These are phyloP conservation scores for Spodoptera exigua DNA, from an alignment of 2,888 invertebrate species.

Conservation along the genomic window DNA sequence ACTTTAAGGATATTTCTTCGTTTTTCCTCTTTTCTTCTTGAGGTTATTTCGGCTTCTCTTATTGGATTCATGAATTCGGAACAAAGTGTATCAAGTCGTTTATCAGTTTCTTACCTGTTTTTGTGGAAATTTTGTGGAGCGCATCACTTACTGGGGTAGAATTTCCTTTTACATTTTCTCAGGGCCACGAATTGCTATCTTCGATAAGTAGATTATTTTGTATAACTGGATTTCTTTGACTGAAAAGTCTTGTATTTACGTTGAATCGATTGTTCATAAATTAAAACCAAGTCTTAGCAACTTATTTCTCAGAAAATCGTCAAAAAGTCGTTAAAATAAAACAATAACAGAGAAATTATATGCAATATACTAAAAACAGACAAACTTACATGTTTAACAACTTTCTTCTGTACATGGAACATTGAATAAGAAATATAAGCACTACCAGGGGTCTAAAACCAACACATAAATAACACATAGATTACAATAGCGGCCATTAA, in stretches of 20 bases:
- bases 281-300: too few species aligned
- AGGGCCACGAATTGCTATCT: not conserved
- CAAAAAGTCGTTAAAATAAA: constrained; percentile 21
- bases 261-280: too few species aligned
- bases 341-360: constrained; percentile 12
- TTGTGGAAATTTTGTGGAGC: constrained; percentile 39
- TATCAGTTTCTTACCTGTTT: constrained; percentile 56
- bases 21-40: constrained; percentile 55
- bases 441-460: constrained; percentile 54
- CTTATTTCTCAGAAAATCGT: too few species aligned
- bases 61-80: constrained; percentile 62
- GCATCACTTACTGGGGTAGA: constrained; percentile 31
- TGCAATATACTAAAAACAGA: constrained; percentile 32
- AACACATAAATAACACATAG: constrained; percentile 55
- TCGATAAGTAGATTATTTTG: not conserved
- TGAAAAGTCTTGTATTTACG: too few species aligned
- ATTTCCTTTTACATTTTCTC: constrained; percentile 26
- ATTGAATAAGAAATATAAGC: constrained; percentile 43
- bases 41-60: constrained; percentile 58
- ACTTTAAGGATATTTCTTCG: constrained; percentile 64
- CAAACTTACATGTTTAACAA: constrained; percentile 29
- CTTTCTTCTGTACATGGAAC: constrained; percentile 24
- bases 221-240: too few species aligned
- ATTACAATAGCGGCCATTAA: constrained; percentile 45
- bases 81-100: constrained; percentile 62